Evolutionary conservation across 2,888 invertebrate species (phyloP).

Genomic region (Calameuta pallipes): DNA sequence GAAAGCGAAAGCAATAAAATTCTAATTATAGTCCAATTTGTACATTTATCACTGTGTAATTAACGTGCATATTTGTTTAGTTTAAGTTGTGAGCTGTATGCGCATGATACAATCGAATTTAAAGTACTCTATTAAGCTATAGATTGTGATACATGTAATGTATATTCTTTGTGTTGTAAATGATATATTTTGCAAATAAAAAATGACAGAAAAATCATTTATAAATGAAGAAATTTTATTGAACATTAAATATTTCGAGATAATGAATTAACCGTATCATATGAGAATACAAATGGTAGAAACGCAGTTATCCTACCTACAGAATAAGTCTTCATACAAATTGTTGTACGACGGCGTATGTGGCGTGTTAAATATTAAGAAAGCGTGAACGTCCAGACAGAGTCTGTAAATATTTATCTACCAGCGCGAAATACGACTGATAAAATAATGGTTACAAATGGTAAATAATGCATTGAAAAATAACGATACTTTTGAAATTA

Average conservation of each 20-base stretch:
- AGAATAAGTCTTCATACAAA: background rate
- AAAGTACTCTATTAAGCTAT: background rate
- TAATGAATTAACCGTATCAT: background rate
- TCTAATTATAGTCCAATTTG: background rate
- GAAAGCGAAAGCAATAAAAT: background rate
- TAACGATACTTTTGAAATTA: slow-evolving; percentile 22
- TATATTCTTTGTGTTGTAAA: background rate
- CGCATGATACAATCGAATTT: background rate
- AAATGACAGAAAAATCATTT: background rate
- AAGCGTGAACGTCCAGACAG: background rate
- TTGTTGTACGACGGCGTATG: background rate
- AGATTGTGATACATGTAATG: background rate
- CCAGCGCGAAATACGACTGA: background rate
- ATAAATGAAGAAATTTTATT: background rate
- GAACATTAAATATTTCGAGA: background rate
- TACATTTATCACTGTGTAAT: background rate
- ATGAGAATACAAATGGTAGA: background rate
- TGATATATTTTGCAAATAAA: background rate
- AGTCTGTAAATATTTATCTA: background rate
- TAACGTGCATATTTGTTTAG: background rate
- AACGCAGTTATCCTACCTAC: background rate
- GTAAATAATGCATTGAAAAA: background rate
- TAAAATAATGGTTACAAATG: background rate
- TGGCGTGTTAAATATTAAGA: background rate
- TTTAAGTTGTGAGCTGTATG: background rate